Evolutionary conservation across 2,113 vertebrate species (phyloP), one percentile per base, ranked within the genome.

Genomic region (Rostratula benghalensis): DNA sequence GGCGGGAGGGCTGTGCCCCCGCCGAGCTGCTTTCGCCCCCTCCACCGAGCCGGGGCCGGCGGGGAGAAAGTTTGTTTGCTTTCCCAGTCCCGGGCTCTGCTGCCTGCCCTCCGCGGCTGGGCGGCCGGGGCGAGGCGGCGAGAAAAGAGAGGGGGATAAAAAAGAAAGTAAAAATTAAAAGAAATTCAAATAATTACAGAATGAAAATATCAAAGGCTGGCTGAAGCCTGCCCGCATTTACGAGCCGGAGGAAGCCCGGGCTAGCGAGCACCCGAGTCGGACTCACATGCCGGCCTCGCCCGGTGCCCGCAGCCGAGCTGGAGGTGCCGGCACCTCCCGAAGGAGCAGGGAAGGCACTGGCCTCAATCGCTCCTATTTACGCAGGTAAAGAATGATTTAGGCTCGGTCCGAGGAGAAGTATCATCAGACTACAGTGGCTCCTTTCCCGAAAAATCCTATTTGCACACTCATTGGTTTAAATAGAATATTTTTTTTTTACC

Each of bases 351-450:
- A 7, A 27, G 53, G 27, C 6, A 4, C 22, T 1, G 45, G 39
- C 61, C 43, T 53, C 50, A 2, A 3, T 7, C 5, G 35, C 31
- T 11, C 28, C 20, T 22, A 6, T 20, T 10, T 28, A 2, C 2
- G 9, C 70, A 24, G 37, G 64, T 8, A 50, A n/a, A 41, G 0
- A 4, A 22, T 0, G 30, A 5, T 25, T 17, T 17, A 1, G 33
- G 31, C 28, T 20, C 1, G 17, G 9, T 12, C 10, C 5, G 21
- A 9, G 33, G 8, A 15, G 11, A 45, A 0, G 5, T 2, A 14
- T 10, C 68, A 2, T 3, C 50, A n/a, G 19, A 74, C 1, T 24
- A 13, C 9, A 13, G 57, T 0, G 17, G 41, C 41, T 41, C 63
- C 31, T 68, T 60, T 22, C 81, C 69, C 21, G 22, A 37, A 54